Base-by-base conservation (phyloP, 2,113 vertebrate species). In the Ptyas mucosa region DNA sequence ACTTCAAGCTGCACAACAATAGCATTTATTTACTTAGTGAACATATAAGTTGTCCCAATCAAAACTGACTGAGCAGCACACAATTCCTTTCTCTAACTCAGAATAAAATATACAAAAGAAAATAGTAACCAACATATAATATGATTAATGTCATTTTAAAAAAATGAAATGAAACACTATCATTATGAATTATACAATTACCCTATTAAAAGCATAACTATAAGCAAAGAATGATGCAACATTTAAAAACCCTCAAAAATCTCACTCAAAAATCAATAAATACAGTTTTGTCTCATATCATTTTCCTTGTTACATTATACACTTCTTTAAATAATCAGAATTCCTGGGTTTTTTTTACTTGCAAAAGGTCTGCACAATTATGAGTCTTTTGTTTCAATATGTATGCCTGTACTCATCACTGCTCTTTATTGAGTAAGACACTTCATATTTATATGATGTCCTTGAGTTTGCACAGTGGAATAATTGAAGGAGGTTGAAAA, bases 171-270 rank as follows among this genome's bases (percentile, higher is more conserved):
- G 34, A 88, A 96, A 90, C 81, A 75, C 57, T 94, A 90, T 90
- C 90, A 93, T 90, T 95, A 95, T 93, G 85, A 96, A 53, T 94
- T 91, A 90, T 86, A 12, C 3, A 54, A 88, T n/a, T 23, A 29
- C 90, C 88, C 26, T 9, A 12, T 94, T 94, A 61, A 85, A 29
- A 92, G 87, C 21, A 93, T 87, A 94, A 94, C 92, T 24, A 3
- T 88, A 89, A 94, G 23, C 51, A 55, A 86, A 20, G 81, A 91
- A 43, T 1, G 46, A 6, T 1, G 91, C 46, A 90, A 21, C 2
- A 57, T 21, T 88, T 20, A 57, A 89, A 54, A 24, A 54, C 69
- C 81, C 29, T 92, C 58, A 91, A 93, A 55, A 89, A 23, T 53
- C 87, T 93, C 81, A 7, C 0, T 46, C 61, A 4, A 64, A 2